Evolutionary conservation across 2,113 vertebrate genomes (phyloP).

Genomic region (Cyprinus carpio): DNA sequence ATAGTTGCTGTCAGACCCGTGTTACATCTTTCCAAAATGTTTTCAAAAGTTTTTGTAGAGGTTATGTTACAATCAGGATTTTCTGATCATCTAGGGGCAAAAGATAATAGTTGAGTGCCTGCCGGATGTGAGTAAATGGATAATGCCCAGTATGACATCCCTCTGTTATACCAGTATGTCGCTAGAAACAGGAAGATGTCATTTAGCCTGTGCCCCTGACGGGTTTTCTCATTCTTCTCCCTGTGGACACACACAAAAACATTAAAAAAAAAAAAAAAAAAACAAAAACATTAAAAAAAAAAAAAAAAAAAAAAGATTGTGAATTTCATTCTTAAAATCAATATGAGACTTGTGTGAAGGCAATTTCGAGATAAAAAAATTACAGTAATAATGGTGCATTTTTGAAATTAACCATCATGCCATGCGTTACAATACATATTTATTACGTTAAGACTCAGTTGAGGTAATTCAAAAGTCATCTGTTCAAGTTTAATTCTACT

Average conservation of each 20-base stretch:
- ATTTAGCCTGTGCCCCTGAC: conserved; percentile 19
- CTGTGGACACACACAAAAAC: no score
- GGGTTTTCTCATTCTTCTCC: no score
- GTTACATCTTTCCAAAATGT: neutral
- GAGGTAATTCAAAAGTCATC: neutral
- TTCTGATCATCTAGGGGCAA: neutral
- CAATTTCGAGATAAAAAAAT: neutral
- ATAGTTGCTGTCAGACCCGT: no score
- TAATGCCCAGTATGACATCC: conserved; percentile 29
- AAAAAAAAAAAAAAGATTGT: no score
- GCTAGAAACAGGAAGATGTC: conserved; percentile 38
- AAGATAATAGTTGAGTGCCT: neutral
- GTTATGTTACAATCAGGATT: conserved; percentile 9
- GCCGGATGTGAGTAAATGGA: conserved; percentile 29
- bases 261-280: no score
- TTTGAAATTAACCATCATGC: neutral
- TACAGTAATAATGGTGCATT: neutral
- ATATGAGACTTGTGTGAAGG: neutral
- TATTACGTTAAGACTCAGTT: neutral
- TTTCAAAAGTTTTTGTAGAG: neutral
- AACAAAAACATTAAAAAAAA: no score
- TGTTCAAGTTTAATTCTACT: neutral
- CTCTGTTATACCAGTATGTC: neutral
- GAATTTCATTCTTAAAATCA: no score
- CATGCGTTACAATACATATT: neutral